Evolutionary conservation across 2,113 vertebrate genomes (phyloP), one percentile per base, ranked within the genome.

Genomic region (Triplophysa siluroides): DNA sequence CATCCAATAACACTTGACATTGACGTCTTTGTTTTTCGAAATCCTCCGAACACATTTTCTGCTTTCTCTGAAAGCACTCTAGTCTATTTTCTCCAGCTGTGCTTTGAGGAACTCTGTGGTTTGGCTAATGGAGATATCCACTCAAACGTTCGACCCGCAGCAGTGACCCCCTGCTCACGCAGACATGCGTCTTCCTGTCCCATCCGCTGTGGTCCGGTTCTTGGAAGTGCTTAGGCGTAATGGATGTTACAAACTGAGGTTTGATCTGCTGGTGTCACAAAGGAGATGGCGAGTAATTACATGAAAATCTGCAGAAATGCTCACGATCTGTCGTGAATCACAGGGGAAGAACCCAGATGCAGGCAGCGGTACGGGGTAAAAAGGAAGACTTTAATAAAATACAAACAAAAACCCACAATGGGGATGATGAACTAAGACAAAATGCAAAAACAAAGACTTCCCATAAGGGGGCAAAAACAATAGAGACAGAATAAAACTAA

Each of bases 111-210:
- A 21, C 45, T 52, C 62, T 1, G 58, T 23, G 10, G 65, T 58
- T 1, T 16, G 43, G 62, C 76, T 58, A 63, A 47, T 26, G 19
- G 43, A 56, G 45, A 77, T 62, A 56, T 77, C 38, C 76, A 82
- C 67, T 79, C 60, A 85, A 86, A 79, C 76, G 76, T 69, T 85
- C 3, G 0, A n/a, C 69, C 60, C 14, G 33, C 13, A 5, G 23
- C 41, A 78, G 83, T 82, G 83, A 86, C 70, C 81, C 70, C 67
- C 66, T 71, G 26, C 76, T 50, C 33, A 23, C 58, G 47, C 43
- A 38, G 69, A 58, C 52, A 58, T 26, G 26, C 26, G 68, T 66
- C 62, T 56, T 47, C 84, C 62, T 47, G 24, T 47, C 54, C 21
- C 52, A 76, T 50, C 81, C 23, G 26, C 65, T 29, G 50, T 18